Conservation (phyloP, 2,113 vertebrate genomes). For the Polypterus senegalus region DNA sequence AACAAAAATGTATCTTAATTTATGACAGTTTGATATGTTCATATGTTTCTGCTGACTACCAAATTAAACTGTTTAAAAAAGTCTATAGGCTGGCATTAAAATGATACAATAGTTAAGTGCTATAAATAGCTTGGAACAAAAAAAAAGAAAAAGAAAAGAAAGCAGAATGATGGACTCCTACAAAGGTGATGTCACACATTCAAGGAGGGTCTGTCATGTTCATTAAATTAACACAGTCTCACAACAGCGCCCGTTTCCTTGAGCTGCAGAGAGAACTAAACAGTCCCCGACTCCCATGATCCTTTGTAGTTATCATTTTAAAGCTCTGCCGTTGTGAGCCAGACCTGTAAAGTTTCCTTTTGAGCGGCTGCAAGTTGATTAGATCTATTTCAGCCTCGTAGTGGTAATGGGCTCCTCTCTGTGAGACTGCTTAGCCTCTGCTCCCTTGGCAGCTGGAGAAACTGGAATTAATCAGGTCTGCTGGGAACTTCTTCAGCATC, state of each 20-base stretch:
- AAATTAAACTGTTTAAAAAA: background rate
- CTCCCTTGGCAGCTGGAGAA: slow-evolving; percentile 83
- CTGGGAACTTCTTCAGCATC: slow-evolving; percentile 91
- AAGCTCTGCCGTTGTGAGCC: slow-evolving; percentile 73
- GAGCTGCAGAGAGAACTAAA: slow-evolving; percentile 76
- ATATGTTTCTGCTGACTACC: background rate
- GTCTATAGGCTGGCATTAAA: background rate
- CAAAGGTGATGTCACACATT: slow-evolving; percentile 45
- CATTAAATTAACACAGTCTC: slow-evolving; percentile 63
- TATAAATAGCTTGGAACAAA: background rate
- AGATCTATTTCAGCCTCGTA: slow-evolving; percentile 87
- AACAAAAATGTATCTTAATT: background rate
- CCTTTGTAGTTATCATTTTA: slow-evolving; percentile 77
- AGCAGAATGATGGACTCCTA: slow-evolving; percentile 28
- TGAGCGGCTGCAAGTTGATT: slow-evolving; percentile 84
- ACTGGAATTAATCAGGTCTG: slow-evolving; percentile 99
- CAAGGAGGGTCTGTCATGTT: slow-evolving; percentile 55
- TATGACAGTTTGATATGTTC: background rate
- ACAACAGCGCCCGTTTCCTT: slow-evolving; percentile 62
- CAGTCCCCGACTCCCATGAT: slow-evolving; percentile 80
- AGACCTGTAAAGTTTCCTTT: slow-evolving; percentile 89
- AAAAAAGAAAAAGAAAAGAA: slow-evolving; percentile 32
- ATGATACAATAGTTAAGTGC: background rate
- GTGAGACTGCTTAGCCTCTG: slow-evolving; percentile 84
- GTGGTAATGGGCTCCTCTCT: slow-evolving; percentile 97